Percentiles rank a stretch among this genome's conserved stretches.
Evolutionary conservation across 2,888 invertebrate species (phyloP).

Genomic region (Mimumesa dahlbomi): DNA sequence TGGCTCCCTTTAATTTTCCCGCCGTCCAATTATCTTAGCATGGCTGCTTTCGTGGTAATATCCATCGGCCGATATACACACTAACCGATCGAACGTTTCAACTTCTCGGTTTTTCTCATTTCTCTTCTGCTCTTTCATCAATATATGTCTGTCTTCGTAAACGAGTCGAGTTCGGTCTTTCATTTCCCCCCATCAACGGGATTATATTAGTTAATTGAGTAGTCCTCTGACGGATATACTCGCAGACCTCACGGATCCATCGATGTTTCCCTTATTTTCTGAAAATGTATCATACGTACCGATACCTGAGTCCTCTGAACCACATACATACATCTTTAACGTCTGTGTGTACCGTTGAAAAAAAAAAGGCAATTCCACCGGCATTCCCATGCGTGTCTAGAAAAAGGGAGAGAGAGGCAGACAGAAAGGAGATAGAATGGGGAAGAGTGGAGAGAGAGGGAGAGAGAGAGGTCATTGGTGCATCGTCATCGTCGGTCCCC

Average conservation of each 20-base stretch:
- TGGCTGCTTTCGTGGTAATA: slow-evolving; percentile 66
- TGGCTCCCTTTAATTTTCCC: slow-evolving; percentile 76
- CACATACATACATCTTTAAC: too few species aligned
- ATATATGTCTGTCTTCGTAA: slow-evolving; percentile 15
- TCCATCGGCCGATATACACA: slow-evolving; percentile 50
- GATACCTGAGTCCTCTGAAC: too few species aligned
- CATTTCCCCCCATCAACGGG: too few species aligned
- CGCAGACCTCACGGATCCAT: too few species aligned
- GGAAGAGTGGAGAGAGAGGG: neutral
- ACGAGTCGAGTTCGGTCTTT: too few species aligned
- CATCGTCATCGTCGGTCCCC: slow-evolving; percentile 27
- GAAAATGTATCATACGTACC: too few species aligned
- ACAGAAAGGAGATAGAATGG: neutral
- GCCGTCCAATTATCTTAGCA: slow-evolving; percentile 76
- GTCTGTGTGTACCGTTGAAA: neutral
- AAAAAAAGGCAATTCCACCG: neutral
- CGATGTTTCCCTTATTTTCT: too few species aligned
- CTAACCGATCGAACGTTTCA: slow-evolving; percentile 55
- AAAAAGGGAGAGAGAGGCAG: neutral
- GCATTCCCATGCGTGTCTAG: slow-evolving; percentile 2
- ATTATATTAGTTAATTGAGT: too few species aligned
- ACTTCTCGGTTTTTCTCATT: slow-evolving; percentile 42
- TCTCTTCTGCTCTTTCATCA: slow-evolving; percentile 30
- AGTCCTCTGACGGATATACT: too few species aligned
- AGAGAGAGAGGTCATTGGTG: slow-evolving; percentile 10